These are phyloP conservation scores for Nasonia vitripennis DNA, from an alignment of 1,140 invertebrate species.

Conservation along the genomic window DNA sequence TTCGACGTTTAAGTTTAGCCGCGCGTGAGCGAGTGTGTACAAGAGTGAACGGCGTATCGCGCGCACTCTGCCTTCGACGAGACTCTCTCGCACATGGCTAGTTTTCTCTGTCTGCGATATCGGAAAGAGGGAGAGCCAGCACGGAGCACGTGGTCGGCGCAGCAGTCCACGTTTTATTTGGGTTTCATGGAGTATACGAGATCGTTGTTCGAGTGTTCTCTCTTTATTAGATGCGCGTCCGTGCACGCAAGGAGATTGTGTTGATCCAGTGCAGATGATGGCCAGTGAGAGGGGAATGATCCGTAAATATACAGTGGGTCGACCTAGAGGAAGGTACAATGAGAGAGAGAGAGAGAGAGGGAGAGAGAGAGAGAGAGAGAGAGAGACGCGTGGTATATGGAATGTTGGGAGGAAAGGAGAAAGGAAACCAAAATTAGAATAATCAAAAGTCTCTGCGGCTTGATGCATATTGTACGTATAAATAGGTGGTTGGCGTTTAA, in stretches of 20 bases:
- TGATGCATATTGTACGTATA: too few species aligned
- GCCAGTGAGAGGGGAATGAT: too few species aligned
- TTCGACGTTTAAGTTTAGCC: conserved; percentile 2
- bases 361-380: too few species aligned
- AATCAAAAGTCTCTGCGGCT: neutral
- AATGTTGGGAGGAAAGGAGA: neutral
- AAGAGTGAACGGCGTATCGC: neutral
- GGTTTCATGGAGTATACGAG: neutral
- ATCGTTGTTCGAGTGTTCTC: neutral
- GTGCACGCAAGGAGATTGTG: too few species aligned
- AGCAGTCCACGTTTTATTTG: neutral
- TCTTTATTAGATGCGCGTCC: too few species aligned
- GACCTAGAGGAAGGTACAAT: too few species aligned
- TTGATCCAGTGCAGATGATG: too few species aligned
- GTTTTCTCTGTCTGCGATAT: neutral
- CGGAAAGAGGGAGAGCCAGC: neutral
- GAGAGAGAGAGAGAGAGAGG: too few species aligned
- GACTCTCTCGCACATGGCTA: neutral
- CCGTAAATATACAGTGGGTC: too few species aligned
- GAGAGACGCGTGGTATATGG: too few species aligned
- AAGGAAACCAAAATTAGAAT: neutral
- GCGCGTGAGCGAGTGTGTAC: neutral
- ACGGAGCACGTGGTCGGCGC: neutral
- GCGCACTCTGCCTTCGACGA: neutral
- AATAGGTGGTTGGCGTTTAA: too few species aligned